Evolutionary conservation across 2,888 invertebrate species (phyloP).

Genomic region (Elmis aenea): DNA sequence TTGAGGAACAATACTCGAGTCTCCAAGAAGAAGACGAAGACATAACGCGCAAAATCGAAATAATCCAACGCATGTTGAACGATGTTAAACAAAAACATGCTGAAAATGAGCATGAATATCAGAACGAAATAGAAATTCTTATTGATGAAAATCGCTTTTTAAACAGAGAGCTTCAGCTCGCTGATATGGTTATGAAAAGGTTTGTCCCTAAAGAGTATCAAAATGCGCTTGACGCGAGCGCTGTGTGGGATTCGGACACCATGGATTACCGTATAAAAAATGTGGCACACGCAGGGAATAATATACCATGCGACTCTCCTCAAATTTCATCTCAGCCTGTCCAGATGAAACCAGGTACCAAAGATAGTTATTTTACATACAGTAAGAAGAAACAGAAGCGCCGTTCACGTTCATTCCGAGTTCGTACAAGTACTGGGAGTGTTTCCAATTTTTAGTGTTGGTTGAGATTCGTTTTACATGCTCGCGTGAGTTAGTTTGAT

Average conservation of each 20-base stretch:
- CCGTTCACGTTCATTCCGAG: too few species aligned
- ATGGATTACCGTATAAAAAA: constrained; percentile 98
- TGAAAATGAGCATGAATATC: constrained; percentile 89
- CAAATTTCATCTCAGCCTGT: too few species aligned
- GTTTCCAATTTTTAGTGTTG: too few species aligned
- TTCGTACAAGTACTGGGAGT: too few species aligned
- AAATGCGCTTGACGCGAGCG: constrained; percentile 83
- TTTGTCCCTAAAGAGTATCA: constrained; percentile 93
- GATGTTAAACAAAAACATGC: constrained; percentile 78
- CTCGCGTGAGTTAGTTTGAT: too few species aligned
- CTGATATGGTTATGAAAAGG: constrained; percentile 82
- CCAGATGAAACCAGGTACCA: too few species aligned
- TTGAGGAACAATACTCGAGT: constrained; percentile 90
- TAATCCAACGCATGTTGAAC: constrained; percentile 80
- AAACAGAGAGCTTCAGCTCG: constrained; percentile 82
- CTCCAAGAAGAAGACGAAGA: constrained; percentile 93
- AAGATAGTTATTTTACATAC: too few species aligned
- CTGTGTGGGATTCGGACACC: constrained; percentile 96
- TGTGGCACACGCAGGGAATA: constrained; percentile 98
- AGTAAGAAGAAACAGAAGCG: too few species aligned
- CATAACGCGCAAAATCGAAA: constrained; percentile 85
- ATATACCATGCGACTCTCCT: too few species aligned
- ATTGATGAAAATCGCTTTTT: constrained; percentile 88
- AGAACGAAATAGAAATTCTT: constrained; percentile 93
- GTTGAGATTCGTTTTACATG: too few species aligned